phyloP scores from a whole-genome alignment of 2,113 vertebrate genomes.

The Microtus ochrogaster region DNA sequence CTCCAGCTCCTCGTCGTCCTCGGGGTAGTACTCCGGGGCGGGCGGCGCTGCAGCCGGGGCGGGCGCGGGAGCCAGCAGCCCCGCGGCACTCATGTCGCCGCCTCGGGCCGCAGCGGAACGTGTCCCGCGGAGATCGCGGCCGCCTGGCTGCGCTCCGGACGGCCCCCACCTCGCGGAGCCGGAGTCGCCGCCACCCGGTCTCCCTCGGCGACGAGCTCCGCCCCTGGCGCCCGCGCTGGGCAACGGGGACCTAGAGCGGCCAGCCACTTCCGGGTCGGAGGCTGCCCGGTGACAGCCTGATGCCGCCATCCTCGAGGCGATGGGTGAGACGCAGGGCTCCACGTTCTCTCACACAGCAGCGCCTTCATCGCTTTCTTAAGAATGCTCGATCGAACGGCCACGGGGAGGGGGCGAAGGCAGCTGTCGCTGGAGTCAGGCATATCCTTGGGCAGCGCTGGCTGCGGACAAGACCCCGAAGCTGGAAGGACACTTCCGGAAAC shows the following conservation, averaged over 20 bases:
- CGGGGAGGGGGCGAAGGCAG: neutral
- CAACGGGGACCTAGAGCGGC: constrained; percentile 73
- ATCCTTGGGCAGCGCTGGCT: neutral
- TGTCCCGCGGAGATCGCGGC: neutral
- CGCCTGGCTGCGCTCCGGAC: neutral
- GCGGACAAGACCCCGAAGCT: constrained; percentile 56
- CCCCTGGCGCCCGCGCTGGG: constrained; percentile 77
- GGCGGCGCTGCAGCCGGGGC: constrained; percentile 85
- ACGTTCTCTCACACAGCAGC: neutral
- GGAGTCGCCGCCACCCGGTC: neutral
- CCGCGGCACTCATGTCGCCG: constrained; percentile 91
- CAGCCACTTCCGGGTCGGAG: constrained; percentile 76
- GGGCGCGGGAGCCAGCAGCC: constrained; percentile 88
- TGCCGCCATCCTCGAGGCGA: neutral
- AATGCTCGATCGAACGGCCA: neutral
- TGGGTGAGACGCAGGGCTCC: neutral
- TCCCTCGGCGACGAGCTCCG: constrained; percentile 40
- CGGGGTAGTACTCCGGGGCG: constrained; percentile 95
- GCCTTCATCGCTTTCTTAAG: neutral
- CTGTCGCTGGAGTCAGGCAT: constrained; percentile 47
- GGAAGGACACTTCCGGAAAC: neutral
- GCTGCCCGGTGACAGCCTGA: constrained; percentile 68
- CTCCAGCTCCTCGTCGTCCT: constrained; percentile 95
- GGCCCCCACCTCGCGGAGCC: neutral
- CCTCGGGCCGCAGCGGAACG: neutral